Evolutionary conservation across 2,113 vertebrate genomes (phyloP).

Genomic region (Rhizomys pruinosus): DNA sequence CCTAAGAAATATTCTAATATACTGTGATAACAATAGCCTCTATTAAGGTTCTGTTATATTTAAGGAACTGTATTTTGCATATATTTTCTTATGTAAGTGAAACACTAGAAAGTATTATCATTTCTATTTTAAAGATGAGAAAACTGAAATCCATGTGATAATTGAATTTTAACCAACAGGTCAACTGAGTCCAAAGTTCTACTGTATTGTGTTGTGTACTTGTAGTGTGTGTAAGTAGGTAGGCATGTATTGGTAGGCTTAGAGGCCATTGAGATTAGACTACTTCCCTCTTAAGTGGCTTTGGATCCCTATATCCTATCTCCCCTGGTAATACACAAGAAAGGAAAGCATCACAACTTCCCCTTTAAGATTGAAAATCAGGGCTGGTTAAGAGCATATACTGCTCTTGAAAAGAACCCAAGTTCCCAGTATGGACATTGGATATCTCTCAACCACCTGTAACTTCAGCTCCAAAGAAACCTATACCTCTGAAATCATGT

Average conservation of each 20-base stretch:
- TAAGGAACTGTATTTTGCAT: neutral
- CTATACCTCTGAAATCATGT: too few species aligned
- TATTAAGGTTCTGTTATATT: neutral
- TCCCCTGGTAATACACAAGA: neutral
- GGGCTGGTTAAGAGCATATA: too few species aligned
- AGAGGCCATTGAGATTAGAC: neutral
- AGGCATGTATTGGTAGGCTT: neutral
- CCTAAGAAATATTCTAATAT: slow-evolving; percentile 8
- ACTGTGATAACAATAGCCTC: neutral
- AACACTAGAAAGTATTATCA: neutral
- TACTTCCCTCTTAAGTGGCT: neutral
- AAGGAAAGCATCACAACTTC: neutral
- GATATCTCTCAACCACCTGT: too few species aligned
- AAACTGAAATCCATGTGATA: neutral
- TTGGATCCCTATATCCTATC: neutral
- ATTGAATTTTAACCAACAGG: neutral
- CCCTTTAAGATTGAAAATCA: too few species aligned
- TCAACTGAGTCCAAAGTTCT: neutral
- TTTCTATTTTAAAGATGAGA: slow-evolving; percentile 44
- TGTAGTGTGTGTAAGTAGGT: neutral
- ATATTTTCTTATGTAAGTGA: neutral
- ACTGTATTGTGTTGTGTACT: neutral
- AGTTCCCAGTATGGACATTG: too few species aligned
- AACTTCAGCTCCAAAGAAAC: too few species aligned
- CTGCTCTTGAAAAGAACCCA: too few species aligned